These are phyloP conservation scores for Polypedilum vanderplanki DNA, from an alignment of 1,140 invertebrate genomes.

Conservation along the genomic window DNA sequence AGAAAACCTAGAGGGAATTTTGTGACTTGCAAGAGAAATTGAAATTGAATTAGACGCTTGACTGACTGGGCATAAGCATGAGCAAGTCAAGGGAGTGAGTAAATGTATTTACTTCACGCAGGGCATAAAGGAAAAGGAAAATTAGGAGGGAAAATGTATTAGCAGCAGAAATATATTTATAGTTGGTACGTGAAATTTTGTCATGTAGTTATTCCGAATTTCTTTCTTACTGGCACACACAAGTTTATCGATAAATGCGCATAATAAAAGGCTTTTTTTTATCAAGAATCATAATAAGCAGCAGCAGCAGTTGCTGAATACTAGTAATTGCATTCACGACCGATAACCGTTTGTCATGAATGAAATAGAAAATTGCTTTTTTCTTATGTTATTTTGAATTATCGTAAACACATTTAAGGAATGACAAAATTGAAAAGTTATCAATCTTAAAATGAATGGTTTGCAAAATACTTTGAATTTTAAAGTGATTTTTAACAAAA, in stretches of 20 bases:
- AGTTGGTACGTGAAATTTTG: conserved; percentile 24
- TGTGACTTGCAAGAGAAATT: neutral
- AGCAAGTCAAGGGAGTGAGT: neutral
- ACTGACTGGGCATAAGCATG: neutral
- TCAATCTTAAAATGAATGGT: no score
- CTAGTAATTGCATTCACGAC: neutral
- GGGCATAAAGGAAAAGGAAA: conserved; percentile 11
- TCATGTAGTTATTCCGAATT: neutral
- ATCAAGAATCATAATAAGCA: conserved; percentile 19
- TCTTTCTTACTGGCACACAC: neutral
- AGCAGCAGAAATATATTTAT: conserved; percentile 22
- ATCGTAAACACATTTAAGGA: no score
- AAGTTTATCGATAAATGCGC: conserved; percentile 6
- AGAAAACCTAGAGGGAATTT: no score
- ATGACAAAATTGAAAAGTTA: no score
- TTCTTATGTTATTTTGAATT: neutral
- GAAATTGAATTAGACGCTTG: neutral
- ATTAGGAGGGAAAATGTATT: conserved; percentile 6
- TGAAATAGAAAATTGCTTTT: conserved; percentile 20
- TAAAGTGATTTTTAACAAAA: neutral
- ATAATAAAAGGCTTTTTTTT: neutral
- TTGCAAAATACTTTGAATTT: no score
- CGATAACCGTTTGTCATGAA: conserved; percentile 23
- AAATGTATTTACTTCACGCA: neutral
- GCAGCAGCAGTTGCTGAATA: neutral